Conservation (phyloP, 2,113 vertebrate species). For the Stercorarius parasiticus region DNA sequence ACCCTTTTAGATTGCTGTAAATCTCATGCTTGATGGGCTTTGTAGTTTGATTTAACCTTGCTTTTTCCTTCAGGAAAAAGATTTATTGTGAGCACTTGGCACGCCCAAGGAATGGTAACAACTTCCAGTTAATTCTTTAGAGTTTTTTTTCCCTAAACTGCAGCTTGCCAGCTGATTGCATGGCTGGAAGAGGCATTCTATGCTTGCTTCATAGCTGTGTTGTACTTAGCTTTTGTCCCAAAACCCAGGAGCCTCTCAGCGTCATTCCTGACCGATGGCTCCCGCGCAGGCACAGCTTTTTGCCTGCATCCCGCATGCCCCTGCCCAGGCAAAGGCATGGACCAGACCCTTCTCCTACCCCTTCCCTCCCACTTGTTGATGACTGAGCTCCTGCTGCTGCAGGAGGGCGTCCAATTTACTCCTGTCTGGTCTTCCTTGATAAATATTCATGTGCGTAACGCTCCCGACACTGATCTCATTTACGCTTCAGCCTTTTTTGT, state of each 20-base stretch:
- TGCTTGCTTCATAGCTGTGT: background rate
- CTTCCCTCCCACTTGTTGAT: background rate
- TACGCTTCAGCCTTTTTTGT: background rate
- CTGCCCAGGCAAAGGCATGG: fast-evolving
- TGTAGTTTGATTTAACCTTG: slow-evolving; percentile 54
- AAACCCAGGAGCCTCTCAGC: background rate
- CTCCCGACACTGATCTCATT: background rate
- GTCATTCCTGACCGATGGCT: fast-evolving
- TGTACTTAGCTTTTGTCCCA: background rate
- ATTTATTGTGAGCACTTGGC: background rate
- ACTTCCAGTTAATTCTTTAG: background rate
- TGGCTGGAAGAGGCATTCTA: background rate
- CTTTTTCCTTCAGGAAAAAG: slow-evolving; percentile 53
- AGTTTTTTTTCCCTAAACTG: background rate
- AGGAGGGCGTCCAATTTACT: background rate
- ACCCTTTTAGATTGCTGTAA: slow-evolving; percentile 59
- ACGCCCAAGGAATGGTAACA: background rate
- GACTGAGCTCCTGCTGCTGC: background rate
- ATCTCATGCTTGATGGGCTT: slow-evolving; percentile 42
- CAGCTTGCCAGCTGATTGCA: background rate
- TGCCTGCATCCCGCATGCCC: fast-evolving
- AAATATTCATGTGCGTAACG: background rate
- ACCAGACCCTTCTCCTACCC: background rate
- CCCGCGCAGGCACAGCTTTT: fast-evolving
- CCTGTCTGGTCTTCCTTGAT: background rate